Percentiles rank a stretch among this genome's conserved stretches.
These are phyloP conservation scores for Lepidocyrtinus sp. DNA, from an alignment of 2,888 invertebrate species.

Conservation along the genomic window DNA sequence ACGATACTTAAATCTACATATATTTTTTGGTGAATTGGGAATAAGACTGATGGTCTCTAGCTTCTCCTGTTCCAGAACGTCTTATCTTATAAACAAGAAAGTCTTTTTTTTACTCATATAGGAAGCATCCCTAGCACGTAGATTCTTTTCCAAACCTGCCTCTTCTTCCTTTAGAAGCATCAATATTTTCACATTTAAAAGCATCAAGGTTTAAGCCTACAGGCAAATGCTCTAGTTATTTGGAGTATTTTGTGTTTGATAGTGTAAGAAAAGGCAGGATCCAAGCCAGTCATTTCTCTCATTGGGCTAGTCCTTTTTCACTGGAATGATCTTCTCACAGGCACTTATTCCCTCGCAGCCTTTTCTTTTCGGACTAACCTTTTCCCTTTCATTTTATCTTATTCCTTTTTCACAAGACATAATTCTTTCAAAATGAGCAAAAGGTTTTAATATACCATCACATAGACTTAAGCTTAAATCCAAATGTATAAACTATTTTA, in stretches of 20 bases:
- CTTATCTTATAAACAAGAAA: not conserved
- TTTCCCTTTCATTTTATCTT: slow-evolving; percentile 7
- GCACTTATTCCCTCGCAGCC: not conserved
- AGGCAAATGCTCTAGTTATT: slow-evolving; percentile 19
- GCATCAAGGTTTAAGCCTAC: slow-evolving; percentile 48
- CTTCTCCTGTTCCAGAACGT: not conserved
- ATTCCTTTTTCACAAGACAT: slow-evolving; percentile 14
- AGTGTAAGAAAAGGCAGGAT: not conserved
- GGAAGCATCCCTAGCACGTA: slow-evolving; percentile 17
- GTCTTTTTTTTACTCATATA: not conserved
- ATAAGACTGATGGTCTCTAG: not conserved
- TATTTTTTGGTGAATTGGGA: not conserved
- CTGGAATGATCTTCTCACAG: slow-evolving; percentile 32
- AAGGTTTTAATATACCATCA: slow-evolving; percentile 23
- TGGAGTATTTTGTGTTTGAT: not conserved
- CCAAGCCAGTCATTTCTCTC: slow-evolving; percentile 26
- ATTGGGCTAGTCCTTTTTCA: slow-evolving; percentile 22
- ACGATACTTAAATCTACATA: not conserved
- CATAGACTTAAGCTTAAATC: slow-evolving; percentile 16
- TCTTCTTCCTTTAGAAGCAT: slow-evolving; percentile 29
- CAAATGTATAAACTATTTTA: not conserved
- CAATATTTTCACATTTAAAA: slow-evolving; percentile 45
- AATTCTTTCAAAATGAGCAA: slow-evolving; percentile 50
- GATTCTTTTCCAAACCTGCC: slow-evolving; percentile 17
- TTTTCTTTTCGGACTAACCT: slow-evolving; percentile 11